Conservation (phyloP, 92 coral and sea anemone species). For the Zoanthus sociatus region DNA sequence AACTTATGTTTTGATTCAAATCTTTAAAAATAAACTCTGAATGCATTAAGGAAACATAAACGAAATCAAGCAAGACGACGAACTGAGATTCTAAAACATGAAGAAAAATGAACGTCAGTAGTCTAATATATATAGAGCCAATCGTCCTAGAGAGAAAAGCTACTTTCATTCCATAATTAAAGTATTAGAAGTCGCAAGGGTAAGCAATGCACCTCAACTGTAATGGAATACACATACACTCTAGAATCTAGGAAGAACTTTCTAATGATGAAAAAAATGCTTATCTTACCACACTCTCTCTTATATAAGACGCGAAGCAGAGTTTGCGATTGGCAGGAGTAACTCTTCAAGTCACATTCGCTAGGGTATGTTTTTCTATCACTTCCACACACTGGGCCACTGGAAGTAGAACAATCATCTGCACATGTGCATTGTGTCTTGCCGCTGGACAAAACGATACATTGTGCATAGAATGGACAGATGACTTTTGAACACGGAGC, state of each 20-base stretch:
- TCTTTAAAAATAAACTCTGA: too few species aligned
- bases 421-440: conserved; percentile 82
- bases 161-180: too few species aligned
- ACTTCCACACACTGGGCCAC: conserved; percentile 76
- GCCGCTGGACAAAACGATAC: conserved; percentile 60
- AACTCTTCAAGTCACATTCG: conserved; percentile 68
- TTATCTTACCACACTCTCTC: conserved; percentile 85
- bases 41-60: too few species aligned
- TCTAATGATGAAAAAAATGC: not conserved
- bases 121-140: too few species aligned
- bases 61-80: too few species aligned
- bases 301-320: conserved; percentile 64
- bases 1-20: too few species aligned
- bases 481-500: conserved; percentile 73
- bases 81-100: too few species aligned
- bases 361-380: conserved; percentile 74
- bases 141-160: too few species aligned
- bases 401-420: conserved; percentile 64
- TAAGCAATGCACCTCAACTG: not conserved
- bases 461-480: conserved; percentile 75
- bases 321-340: conserved; percentile 73
- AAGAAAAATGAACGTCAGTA: too few species aligned
- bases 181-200: too few species aligned
- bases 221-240: not conserved
- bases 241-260: not conserved